Percentiles rank a stretch among this genome's conserved stretches.
Conservation (phyloP, 2,888 invertebrate species). For the Phrixothrix hirtus region DNA sequence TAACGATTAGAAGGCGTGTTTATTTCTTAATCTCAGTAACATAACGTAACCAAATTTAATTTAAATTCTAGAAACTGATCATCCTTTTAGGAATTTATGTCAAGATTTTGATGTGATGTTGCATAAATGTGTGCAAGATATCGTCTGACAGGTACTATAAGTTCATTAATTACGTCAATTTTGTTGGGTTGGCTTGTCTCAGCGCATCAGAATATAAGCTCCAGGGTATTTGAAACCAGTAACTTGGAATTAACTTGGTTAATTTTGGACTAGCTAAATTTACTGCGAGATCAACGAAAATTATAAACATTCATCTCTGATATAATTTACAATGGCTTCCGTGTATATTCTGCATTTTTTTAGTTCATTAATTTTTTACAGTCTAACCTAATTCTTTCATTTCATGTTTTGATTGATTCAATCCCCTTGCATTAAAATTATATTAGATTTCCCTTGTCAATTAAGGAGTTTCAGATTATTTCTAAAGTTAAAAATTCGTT, state of each 20-base stretch:
- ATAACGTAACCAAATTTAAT: too few relatives aligned
- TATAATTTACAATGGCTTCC: too few relatives aligned
- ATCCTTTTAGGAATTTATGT: slow-evolving; percentile 3
- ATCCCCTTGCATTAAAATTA: not conserved
- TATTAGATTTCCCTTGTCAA: not conserved
- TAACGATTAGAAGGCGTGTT: too few relatives aligned
- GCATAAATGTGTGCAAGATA: slow-evolving; percentile 25
- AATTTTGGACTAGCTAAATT: slow-evolving; percentile 29
- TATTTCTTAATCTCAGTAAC: too few relatives aligned
- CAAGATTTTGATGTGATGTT: slow-evolving; percentile 15
- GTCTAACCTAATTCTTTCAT: not conserved
- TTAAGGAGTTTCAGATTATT: not conserved
- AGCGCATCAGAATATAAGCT: slow-evolving; percentile 31
- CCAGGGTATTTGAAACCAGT: slow-evolving; percentile 32
- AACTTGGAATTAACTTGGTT: slow-evolving; percentile 37
- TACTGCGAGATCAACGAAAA: not conserved
- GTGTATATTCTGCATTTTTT: too few relatives aligned
- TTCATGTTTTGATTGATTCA: not conserved
- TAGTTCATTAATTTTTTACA: too few relatives aligned
- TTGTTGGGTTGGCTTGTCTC: slow-evolving; percentile 29
- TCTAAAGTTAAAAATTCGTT: not conserved
- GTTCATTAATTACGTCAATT: slow-evolving; percentile 33
- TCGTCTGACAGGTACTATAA: slow-evolving; percentile 32
- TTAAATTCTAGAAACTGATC: too few relatives aligned
- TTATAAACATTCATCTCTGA: not conserved